Base-by-base conservation (phyloP, 2,797 vertebrate species). In the Schizopygopsis malacanthus region DNA sequence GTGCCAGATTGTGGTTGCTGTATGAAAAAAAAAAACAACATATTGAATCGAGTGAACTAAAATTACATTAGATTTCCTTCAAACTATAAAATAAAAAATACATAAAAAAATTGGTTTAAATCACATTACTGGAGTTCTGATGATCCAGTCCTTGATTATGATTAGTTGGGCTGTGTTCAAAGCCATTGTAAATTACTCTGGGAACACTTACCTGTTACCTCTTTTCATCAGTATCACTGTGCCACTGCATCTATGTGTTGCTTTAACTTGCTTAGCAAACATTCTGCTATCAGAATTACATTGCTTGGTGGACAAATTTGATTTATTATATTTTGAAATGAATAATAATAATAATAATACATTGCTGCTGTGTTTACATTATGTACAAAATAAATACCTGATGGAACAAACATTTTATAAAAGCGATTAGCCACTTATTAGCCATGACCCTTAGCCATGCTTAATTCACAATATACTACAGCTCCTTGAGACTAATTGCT, bases 1-100 rank as follows among this genome's bases (percentile, higher is more conserved):
- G 96, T 95, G 92, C 96, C 97, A 92, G 94, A 94, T 93, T 97
- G 97, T 82, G 91, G 95, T 89, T 93, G 95, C 98, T 99, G 89
- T 85, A 93, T 89, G 33, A 12, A 25, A 85, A 88, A 89, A 93
- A 47, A 52, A 7, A 93, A 11, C 2, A 70, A 75, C 4, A 80
- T 11, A 56, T 8, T 43, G 5, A 81, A 52, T 50, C 6, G 4
- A 83, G 10, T 43, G 6, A 54, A 11, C 6, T 33, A 22, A 47
- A 45, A 33, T 33, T 2, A 78, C 28, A 82, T 56, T 4, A 1
- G 4, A 59, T 61, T 25, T 76, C 10, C 16, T 52, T 9, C 33
- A 37, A 54, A 1, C 28, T 37, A 3, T 9, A 41, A 63, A 28
- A 28, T 28, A 28, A 28, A 28, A 28, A 28, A 28, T 28, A 1